Evolutionary conservation across 2,797 vertebrate genomes (phyloP), one percentile per base, ranked within the genome.

Genomic region (Thamnophis elegans): DNA sequence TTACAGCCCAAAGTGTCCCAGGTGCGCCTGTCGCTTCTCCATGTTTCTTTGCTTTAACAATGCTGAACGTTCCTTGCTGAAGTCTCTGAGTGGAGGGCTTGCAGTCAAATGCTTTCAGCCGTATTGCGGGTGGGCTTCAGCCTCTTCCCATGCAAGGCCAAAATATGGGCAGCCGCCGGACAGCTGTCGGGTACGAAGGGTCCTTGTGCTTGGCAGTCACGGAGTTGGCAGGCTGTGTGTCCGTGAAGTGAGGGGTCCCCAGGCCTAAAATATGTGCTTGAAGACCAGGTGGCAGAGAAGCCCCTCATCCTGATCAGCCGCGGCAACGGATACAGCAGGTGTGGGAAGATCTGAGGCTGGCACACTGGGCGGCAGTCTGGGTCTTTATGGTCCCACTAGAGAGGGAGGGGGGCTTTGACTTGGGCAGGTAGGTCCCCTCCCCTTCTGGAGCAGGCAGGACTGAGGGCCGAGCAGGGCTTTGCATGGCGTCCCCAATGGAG

Each of bases 171-270:
- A 12, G 36, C 42, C 4, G 1, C 1, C 4, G 20, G 36, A 47
- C 36, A 47, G 73, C 36, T 0, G 18, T 82, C 36, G 47, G 22
- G 22, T 47, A 25, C 22, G 10, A 5, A 10, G 36, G 36, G 10
- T 5, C 73, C 73, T 82, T 82, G 42, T 1, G 3, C 36, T 25
- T 22, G 10, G 36, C 73, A 82, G 73, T 42, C 36, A 12, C 9
- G 0, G 20, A 5, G 36, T 4, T 42, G 36, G 8, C 36, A 11
- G 20, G 4, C 0, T 11, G 73, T 47, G 36, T 11, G 20, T 22
- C 73, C 4, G 20, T 82, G 36, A 22, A 42, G 20, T 2, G 73
- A 78, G 36, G 73, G 36, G 36, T 47, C 9, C 20, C 36, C 20
- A 42, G 73, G 20, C 20, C 73, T 2, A 25, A 25, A 47, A 25